Evolutionary conservation across 1,140 invertebrate genomes (phyloP), one percentile per base, ranked within the genome.

Genomic region (Pseudomyrmex concolor): DNA sequence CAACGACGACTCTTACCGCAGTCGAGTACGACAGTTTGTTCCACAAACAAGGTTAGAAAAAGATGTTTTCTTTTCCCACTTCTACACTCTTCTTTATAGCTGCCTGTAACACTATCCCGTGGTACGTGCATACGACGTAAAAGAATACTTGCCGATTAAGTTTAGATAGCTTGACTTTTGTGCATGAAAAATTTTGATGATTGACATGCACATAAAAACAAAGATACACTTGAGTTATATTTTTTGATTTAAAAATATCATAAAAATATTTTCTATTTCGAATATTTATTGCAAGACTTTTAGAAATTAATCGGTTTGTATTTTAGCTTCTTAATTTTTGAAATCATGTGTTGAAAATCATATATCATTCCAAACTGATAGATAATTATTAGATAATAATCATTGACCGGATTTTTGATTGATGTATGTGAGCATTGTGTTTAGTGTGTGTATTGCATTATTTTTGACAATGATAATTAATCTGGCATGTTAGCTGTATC

Each of bases 401-500:
- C n/a, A 50, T n/a, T 59, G 19, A 54, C 63, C 12, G 25, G 22
- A 48, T 34, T n/a, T 12, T 8, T 2, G 45, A 34, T 62, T 64
- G n/a, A 43, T 19, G 45, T 45, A 82, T 63, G 15, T 48, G 48
- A 74, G 70, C 72, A 83, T 76, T 74, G 72, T 66, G 64, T 64
- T 60, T 83, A 50, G 57, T 51, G 51, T 12, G 25, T 51, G 51
- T 12, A 17, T 72, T 82, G 78, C 50, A 76, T 59, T 64, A 48
- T 76, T 76, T 54, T 10, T 34, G 17, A 19, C 64, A 55, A 50
- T 9, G 4, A 60, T 71, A 60, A 43, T 59, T 64, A 59, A 12
- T 22, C 12, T 50, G 12, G 81, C 81, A 83, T 83, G 81, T 66
- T 63, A 17, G 34, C 43, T n/a, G 72, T 64, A 77, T 67, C 25